Evolutionary conservation across 2,888 invertebrate species (phyloP), one percentile per base, ranked within the genome.

Genomic region (Synanthedon vespiformis): DNA sequence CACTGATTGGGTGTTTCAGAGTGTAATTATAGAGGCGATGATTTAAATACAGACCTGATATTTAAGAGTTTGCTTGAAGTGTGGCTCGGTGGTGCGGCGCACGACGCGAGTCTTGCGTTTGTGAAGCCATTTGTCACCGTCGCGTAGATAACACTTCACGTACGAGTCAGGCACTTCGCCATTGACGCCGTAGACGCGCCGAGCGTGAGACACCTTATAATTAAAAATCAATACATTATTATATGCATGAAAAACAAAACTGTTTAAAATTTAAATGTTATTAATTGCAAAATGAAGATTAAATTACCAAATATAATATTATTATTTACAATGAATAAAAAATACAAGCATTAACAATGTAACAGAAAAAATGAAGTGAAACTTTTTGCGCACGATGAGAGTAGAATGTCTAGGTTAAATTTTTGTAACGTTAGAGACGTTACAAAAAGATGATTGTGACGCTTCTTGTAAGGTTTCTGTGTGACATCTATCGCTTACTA

Each of bases 101-200:
- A 94, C 90, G 34, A 96, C 93, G 49, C 95, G 90, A 1, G 97
- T 97, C 81, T 97, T 97, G 70, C 95, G 93, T 82, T 97, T 97
- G 77, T 96, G 95, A 55, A 96, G 87, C 91, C 95, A 93, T 60
- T 94, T 92, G 59, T 95, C 95, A 22, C 95, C 95, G 71, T 96
- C 96, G 55, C 95, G 92, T 55, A 97, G 89, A 74, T 96, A 97
- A 60, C 96, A 97, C 83, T 97, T 97, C 52, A 97, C 96, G 84
- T 97, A 97, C 16, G 96, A 97, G 75, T 97, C 97, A 72, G 92
- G 89, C 52, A 92, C 92, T 65, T 93, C 93, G 55, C 90, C 90
- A 66, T 93, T 92, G 53, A 91, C 91, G 52, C 87, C 87, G 60
- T 86, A 84, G 55, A 84, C 86, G 52, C 85, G 80, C 53, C 86